These are phyloP conservation scores for Dicentrarchus labrax DNA, from an alignment of 2,113 vertebrate genomes.

Conservation along the genomic window DNA sequence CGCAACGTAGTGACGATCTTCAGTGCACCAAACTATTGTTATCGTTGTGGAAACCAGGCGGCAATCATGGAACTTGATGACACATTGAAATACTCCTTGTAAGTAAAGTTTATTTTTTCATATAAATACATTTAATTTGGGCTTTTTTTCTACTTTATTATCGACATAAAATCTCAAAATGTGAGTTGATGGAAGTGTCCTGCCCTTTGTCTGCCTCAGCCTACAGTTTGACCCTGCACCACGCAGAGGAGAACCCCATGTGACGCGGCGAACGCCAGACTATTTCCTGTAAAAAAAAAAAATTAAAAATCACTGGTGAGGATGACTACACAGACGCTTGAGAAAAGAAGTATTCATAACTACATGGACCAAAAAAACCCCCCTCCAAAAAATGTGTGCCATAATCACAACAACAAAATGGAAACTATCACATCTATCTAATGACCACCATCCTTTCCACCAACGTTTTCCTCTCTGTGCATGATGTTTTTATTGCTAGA, in stretches of 20 bases:
- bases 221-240: conserved; percentile 98
- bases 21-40: conserved; percentile 87
- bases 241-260: conserved; percentile 95
- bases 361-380: conserved; percentile 88
- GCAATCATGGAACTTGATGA: conserved; percentile 98
- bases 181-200: neutral
- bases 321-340: conserved; percentile 40
- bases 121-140: too few species aligned
- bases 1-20: conserved; percentile 87
- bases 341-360: conserved; percentile 76
- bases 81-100: conserved; percentile 99
- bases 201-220: conserved; percentile 76
- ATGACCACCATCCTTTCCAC: conserved; percentile 83
- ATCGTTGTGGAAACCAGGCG: conserved; percentile 86
- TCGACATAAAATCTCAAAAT: neutral
- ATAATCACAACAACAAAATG: conserved; percentile 82
- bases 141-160: too few species aligned
- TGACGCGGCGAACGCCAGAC: conserved; percentile 88
- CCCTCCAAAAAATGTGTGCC: conserved; percentile 88
- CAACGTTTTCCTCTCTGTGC: conserved; percentile 89
- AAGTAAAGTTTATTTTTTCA: conserved; percentile 80
- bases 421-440: conserved; percentile 86
- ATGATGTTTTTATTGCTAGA: conserved; percentile 83
- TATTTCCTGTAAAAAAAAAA: conserved; percentile 92
- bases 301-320: conserved; percentile 69